These are phyloP conservation scores for Hesperia comma DNA, from an alignment of 2,888 invertebrate species.

Conservation along the genomic window DNA sequence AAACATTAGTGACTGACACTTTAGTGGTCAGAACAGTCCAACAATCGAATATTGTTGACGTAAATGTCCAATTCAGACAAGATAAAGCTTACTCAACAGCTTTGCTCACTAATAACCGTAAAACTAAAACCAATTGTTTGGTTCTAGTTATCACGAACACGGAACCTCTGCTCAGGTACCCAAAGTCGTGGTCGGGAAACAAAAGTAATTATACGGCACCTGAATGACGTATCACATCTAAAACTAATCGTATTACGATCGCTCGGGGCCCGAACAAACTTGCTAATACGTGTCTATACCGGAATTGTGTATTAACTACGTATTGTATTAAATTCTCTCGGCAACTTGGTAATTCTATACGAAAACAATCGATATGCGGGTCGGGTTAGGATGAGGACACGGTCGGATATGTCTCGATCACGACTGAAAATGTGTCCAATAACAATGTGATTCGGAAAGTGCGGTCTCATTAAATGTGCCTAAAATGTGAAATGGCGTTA, in stretches of 20 bases:
- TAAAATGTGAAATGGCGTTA: too few relatives aligned
- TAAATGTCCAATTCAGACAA: not conserved
- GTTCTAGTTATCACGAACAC: conserved; percentile 8
- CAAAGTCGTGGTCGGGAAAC: conserved; percentile 8
- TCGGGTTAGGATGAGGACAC: too few relatives aligned
- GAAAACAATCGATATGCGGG: too few relatives aligned
- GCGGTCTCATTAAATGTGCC: too few relatives aligned
- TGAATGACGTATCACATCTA: conserved; percentile 14
- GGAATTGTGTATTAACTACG: conserved; percentile 12
- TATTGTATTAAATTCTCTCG: not conserved
- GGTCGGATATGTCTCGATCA: too few relatives aligned
- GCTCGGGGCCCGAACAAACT: conserved; percentile 3
- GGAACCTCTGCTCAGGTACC: too few relatives aligned
- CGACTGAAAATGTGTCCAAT: too few relatives aligned
- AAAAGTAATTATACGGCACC: conserved; percentile 22
- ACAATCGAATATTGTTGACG: too few relatives aligned
- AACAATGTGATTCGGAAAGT: too few relatives aligned
- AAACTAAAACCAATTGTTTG: not conserved
- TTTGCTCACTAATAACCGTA: not conserved
- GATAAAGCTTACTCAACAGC: not conserved
- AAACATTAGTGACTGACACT: too few relatives aligned
- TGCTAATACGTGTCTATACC: conserved; percentile 1
- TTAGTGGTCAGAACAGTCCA: too few relatives aligned
- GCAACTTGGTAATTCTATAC: too few relatives aligned
- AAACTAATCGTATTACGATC: conserved; percentile 24